phyloP scores from a whole-genome alignment of 2,888 invertebrate genomes.

The Leptura quadrifasciata region DNA sequence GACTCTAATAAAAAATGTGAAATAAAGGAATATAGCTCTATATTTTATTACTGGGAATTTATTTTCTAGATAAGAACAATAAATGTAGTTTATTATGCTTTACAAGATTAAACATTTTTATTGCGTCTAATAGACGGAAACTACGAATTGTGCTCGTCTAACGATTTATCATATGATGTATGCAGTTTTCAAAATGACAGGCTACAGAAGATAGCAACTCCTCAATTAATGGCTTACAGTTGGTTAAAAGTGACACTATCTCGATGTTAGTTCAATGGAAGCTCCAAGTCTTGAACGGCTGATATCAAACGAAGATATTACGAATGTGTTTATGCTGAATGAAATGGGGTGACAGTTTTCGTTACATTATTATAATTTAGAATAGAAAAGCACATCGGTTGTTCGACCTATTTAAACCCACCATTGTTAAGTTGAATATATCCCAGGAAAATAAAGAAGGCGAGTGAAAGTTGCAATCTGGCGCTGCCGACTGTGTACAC shows the following conservation, averaged over 20 bases:
- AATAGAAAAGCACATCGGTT: neutral
- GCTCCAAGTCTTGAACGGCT: neutral
- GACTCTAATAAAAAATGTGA: neutral
- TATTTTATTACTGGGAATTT: neutral
- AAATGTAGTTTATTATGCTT: neutral
- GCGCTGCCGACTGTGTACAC: too few relatives aligned
- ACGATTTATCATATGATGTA: neutral
- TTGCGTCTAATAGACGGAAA: neutral
- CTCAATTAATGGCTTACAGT: neutral
- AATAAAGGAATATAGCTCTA: neutral
- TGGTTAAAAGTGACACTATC: neutral
- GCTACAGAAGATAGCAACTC: neutral
- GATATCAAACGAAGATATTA: neutral
- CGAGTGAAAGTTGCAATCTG: too few relatives aligned
- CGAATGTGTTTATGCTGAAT: neutral
- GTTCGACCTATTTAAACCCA: neutral
- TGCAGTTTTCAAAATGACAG: neutral
- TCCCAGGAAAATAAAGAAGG: too few relatives aligned
- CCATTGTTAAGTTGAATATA: neutral
- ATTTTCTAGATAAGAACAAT: constrained; percentile 1
- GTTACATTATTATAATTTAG: neutral
- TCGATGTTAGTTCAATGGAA: neutral
- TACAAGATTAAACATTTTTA: neutral
- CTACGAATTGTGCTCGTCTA: neutral
- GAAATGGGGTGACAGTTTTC: neutral